phyloP scores from a whole-genome alignment of 2,113 vertebrate species.

The Lutjanus erythropterus region DNA sequence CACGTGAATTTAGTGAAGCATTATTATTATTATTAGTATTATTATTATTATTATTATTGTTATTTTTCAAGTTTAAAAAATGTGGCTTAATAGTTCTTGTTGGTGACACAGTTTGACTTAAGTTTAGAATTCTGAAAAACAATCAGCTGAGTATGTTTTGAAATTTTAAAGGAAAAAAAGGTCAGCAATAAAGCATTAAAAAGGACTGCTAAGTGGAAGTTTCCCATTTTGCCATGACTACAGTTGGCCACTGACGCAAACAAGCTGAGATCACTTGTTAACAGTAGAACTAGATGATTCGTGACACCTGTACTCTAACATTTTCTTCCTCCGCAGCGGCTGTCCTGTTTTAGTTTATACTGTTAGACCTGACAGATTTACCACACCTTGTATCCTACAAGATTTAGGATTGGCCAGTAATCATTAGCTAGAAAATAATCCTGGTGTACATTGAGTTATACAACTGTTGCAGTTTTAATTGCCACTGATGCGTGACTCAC shows the following conservation, averaged over 20 bases:
- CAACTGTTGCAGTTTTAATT: background rate
- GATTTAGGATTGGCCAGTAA: too few species aligned
- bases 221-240: background rate
- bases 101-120: background rate
- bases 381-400: background rate
- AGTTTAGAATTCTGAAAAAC: background rate
- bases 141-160: background rate
- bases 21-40: background rate
- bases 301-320: background rate
- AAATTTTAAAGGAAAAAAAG: background rate
- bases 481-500: background rate
- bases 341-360: background rate
- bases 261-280: background rate
- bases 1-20: background rate
- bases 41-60: background rate
- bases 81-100: background rate
- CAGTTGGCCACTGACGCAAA: background rate
- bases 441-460: background rate
- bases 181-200: background rate
- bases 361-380: conserved; percentile 2
- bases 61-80: background rate
- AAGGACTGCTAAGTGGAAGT: background rate
- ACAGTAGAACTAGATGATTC: background rate
- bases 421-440: too few species aligned
- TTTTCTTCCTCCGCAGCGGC: background rate